Percentiles rank a stretch among this genome's conserved stretches.
Conservation (phyloP, 2,888 invertebrate genomes). For the Drosophila phalerata region DNA sequence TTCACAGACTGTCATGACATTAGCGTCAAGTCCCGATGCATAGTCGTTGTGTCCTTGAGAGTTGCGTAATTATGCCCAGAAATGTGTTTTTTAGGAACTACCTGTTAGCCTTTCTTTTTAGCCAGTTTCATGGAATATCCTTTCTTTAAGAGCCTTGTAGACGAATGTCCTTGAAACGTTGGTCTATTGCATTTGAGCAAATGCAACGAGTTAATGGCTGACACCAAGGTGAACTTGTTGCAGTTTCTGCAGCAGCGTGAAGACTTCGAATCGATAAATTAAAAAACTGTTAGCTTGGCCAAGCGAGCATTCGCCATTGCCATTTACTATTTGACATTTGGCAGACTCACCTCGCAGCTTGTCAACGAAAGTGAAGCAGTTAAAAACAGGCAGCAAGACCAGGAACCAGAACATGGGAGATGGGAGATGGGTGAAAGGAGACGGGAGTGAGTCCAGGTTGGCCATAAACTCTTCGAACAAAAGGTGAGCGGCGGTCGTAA, state of each 20-base stretch:
- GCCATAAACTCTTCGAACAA: slow-evolving; percentile 73
- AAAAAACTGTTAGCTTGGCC: slow-evolving; percentile 42
- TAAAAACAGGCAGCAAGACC: slow-evolving; percentile 52
- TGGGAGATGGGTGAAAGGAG: slow-evolving; percentile 11
- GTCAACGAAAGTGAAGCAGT: slow-evolving; percentile 69
- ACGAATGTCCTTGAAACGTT: slow-evolving; percentile 56
- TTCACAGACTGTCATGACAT: slow-evolving; percentile 39
- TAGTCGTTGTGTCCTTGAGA: slow-evolving; percentile 57
- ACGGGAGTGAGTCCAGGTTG: slow-evolving; percentile 48
- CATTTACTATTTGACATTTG: slow-evolving; percentile 28
- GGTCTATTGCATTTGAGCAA: slow-evolving; percentile 15
- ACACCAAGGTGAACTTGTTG: slow-evolving; percentile 59
- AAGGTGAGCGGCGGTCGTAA: slow-evolving; percentile 75
- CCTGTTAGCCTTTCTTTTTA: slow-evolving; percentile 58
- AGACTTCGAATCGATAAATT: slow-evolving; percentile 53
- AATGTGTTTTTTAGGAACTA: slow-evolving; percentile 66
- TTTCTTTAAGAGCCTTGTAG: slow-evolving; percentile 44
- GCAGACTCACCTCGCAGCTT: slow-evolving; percentile 34
- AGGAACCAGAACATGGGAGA: not conserved
- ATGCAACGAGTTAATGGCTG: slow-evolving; percentile 46
- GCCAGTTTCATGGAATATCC: slow-evolving; percentile 56
- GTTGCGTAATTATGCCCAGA: slow-evolving; percentile 54
- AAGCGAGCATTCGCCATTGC: slow-evolving; percentile 19
- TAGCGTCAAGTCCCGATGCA: slow-evolving; percentile 60
- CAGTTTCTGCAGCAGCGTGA: slow-evolving; percentile 12